Evolutionary conservation across 2,888 invertebrate species (phyloP).

Genomic region (Protonemura montana): DNA sequence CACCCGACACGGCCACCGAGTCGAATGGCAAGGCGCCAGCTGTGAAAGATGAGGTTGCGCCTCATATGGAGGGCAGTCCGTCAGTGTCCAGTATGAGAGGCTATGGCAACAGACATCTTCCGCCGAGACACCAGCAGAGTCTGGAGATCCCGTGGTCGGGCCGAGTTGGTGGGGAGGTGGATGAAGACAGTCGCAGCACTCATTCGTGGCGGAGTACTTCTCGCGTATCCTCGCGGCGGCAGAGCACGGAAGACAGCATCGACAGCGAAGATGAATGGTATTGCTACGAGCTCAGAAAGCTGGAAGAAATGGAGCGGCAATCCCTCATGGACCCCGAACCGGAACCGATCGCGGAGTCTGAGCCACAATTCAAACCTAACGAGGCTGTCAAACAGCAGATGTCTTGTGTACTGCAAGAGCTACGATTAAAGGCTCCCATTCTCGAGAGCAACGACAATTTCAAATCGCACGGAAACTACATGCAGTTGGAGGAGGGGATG

Average conservation of each 20-base stretch:
- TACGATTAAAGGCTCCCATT: conserved; percentile 72
- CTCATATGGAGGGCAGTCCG: conserved; percentile 69
- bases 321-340: conserved; percentile 68
- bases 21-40: background rate
- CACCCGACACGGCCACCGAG: background rate
- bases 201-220: conserved; percentile 89
- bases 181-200: conserved; percentile 86
- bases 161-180: conserved; percentile 64
- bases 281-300: conserved; percentile 84
- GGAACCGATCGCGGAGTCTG: conserved; percentile 59
- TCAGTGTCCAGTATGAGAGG: conserved; percentile 69
- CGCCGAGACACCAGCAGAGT: conserved; percentile 77
- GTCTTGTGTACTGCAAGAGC: conserved; percentile 79
- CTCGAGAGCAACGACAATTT: conserved; percentile 55
- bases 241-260: conserved; percentile 91
- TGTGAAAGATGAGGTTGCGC: conserved; percentile 18
- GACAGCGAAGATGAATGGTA: conserved; percentile 95
- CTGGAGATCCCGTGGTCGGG: conserved; percentile 80
- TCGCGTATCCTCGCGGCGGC: conserved; percentile 82
- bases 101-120: conserved; percentile 58
- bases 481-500: conserved; percentile 48
- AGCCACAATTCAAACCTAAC: conserved; percentile 62
- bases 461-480: conserved; percentile 38
- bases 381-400: conserved; percentile 80
- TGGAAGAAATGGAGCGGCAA: conserved; percentile 85